Percentiles rank a stretch among this genome's conserved stretches.
phyloP scores from a whole-genome alignment of 2,113 vertebrate species.

The Gorsachius goisagi region DNA sequence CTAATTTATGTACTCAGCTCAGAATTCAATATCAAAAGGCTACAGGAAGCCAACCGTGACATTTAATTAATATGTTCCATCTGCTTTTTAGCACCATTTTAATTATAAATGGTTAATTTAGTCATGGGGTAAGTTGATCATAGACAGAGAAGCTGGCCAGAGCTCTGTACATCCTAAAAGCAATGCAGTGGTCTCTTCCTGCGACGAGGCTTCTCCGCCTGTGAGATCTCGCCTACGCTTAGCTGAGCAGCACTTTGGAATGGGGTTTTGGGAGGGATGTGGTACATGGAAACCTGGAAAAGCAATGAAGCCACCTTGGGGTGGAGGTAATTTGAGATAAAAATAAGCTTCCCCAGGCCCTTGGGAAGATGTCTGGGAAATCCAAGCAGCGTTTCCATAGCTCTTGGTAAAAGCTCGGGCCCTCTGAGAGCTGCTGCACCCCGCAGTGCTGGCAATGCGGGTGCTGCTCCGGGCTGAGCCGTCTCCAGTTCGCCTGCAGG shows the following conservation, averaged over 20 bases:
- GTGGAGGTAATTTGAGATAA: fast-evolving
- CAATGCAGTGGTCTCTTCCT: fast-evolving
- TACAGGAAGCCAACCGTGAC: slow-evolving; percentile 8
- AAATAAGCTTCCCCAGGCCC: not conserved
- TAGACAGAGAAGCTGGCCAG: not conserved
- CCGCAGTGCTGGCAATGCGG: fast-evolving
- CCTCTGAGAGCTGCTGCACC: fast-evolving
- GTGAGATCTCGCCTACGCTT: fast-evolving
- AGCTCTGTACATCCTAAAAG: fast-evolving
- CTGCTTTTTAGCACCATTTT: slow-evolving; percentile 15
- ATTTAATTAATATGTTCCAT: slow-evolving; percentile 58
- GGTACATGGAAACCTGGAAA: not conserved
- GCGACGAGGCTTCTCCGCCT: fast-evolving
- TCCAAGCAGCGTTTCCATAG: fast-evolving
- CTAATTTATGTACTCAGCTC: not conserved
- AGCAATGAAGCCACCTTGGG: not conserved
- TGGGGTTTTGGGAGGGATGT: fast-evolving
- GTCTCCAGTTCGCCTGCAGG: not conserved
- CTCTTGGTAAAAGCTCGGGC: fast-evolving
- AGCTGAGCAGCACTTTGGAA: fast-evolving
- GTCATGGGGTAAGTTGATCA: not conserved
- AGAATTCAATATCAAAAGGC: not conserved
- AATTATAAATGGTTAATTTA: slow-evolving; percentile 3
- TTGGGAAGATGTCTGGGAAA: fast-evolving
- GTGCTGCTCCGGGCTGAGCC: not conserved